Percentiles rank a stretch among this genome's conserved stretches.
These are phyloP conservation scores for Colistium nudipinnis DNA, from an alignment of 2,113 vertebrate species.

Conservation along the genomic window DNA sequence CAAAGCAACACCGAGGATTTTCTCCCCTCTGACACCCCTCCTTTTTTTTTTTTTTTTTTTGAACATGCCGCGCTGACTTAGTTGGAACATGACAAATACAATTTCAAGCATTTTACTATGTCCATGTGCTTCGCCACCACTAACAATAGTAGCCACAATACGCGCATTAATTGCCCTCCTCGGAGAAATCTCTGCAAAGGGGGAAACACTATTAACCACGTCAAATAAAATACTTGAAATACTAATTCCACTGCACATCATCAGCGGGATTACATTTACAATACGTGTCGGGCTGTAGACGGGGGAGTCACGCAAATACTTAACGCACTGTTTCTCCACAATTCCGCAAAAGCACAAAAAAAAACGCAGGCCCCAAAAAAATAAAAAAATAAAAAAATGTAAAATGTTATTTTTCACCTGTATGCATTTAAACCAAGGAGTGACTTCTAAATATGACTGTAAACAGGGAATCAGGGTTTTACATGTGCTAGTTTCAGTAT, in stretches of 20 bases:
- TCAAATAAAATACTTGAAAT: slow-evolving; percentile 61
- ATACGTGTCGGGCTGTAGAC: slow-evolving; percentile 61
- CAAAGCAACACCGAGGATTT: slow-evolving; percentile 67
- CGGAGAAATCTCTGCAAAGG: slow-evolving; percentile 33
- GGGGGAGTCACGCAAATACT: slow-evolving; percentile 58
- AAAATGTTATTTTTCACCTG: background rate
- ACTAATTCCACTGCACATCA: slow-evolving; percentile 63
- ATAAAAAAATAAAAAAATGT: background rate
- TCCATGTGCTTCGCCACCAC: slow-evolving; percentile 31
- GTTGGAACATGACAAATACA: slow-evolving; percentile 72
- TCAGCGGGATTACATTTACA: slow-evolving; percentile 70
- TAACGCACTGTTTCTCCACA: slow-evolving; percentile 61
- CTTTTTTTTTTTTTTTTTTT: slow-evolving; percentile 26
- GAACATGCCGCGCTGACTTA: slow-evolving; percentile 47
- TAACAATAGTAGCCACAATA: slow-evolving; percentile 67
- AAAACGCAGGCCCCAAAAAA: no score
- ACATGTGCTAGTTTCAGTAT: background rate
- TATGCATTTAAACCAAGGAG: background rate
- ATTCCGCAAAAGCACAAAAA: slow-evolving; percentile 66
- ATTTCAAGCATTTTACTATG: slow-evolving; percentile 58
- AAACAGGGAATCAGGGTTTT: background rate
- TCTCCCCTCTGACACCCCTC: slow-evolving; percentile 63
- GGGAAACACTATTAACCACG: slow-evolving; percentile 62
- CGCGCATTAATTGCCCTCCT: slow-evolving; percentile 58
- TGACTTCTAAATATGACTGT: no score